A percentile compares a stretch with the other conserved stretches of the same genome.
These are phyloP conservation scores for Martes martes DNA, from an alignment of 2,113 vertebrate species.

Conservation along the genomic window DNA sequence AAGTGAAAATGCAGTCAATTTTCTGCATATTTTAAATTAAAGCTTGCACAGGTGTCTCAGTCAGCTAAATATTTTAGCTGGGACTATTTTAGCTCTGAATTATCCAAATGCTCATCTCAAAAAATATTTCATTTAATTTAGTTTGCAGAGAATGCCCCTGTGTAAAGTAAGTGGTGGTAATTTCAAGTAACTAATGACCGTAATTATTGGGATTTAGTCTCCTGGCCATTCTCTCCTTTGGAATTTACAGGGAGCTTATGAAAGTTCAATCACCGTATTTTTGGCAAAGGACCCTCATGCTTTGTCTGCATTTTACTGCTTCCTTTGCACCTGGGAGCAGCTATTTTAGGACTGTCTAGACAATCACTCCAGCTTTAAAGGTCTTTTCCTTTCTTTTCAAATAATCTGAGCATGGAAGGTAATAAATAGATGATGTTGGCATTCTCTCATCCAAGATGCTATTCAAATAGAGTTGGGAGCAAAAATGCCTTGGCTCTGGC, in stretches of 20 bases:
- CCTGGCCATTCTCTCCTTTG: conserved; percentile 12
- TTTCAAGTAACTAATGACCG: neutral
- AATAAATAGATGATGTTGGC: conserved; percentile 58
- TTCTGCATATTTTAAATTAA: conserved; percentile 42
- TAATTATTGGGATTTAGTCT: conserved; percentile 8
- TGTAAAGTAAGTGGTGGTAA: neutral
- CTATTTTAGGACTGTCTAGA: conserved; percentile 76
- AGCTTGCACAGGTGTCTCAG: neutral
- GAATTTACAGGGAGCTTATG: neutral
- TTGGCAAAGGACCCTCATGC: conserved; percentile 65
- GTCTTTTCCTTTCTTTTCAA: conserved; percentile 71
- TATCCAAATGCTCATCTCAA: conserved; percentile 21
- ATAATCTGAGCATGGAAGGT: conserved; percentile 28
- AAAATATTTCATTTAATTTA: conserved; percentile 13
- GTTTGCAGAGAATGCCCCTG: neutral
- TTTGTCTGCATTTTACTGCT: conserved; percentile 71
- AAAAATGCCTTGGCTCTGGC: neutral
- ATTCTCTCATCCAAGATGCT: conserved; percentile 29
- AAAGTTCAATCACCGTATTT: conserved; percentile 41
- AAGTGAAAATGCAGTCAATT: conserved; percentile 27
- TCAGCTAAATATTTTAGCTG: neutral
- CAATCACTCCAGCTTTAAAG: conserved; percentile 69
- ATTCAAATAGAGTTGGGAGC: conserved; percentile 4
- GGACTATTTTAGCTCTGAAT: neutral
- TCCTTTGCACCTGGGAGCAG: conserved; percentile 73